These are phyloP conservation scores for Battus philenor DNA, from an alignment of 1,140 invertebrate species.

Conservation along the genomic window DNA sequence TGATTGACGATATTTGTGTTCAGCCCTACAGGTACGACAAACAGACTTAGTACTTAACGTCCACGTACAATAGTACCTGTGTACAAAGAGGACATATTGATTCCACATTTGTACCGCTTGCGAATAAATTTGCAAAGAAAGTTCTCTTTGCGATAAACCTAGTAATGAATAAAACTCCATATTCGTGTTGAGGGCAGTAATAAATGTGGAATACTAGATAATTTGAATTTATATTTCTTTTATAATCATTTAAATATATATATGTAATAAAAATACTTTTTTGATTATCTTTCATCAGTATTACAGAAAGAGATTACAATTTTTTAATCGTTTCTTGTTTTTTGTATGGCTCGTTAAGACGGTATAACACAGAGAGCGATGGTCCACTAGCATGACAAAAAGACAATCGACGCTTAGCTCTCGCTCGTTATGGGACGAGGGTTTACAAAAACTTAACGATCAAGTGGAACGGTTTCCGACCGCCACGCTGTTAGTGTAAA, in stretches of 20 bases:
- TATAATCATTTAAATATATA: no score
- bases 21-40: slow-evolving; percentile 25
- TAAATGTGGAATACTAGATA: no score
- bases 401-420: slow-evolving; percentile 11
- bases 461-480: slow-evolving; percentile 11
- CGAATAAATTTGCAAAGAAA: no score
- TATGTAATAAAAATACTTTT: no score
- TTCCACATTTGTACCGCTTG: no score
- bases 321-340: slow-evolving; percentile 7
- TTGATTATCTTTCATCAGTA: not conserved
- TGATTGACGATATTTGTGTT: slow-evolving; percentile 42
- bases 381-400: slow-evolving; percentile 21
- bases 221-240: no score
- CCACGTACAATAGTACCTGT: no score
- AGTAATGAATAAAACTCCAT: no score
- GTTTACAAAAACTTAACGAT: slow-evolving; percentile 13
- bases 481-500: slow-evolving; percentile 5
- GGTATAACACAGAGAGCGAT: slow-evolving; percentile 21
- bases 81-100: no score
- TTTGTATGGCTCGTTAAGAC: slow-evolving; percentile 24
- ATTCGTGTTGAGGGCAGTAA: no score
- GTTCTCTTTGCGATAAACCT: no score
- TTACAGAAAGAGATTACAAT: not conserved
- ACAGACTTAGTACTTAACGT: no score
- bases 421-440: slow-evolving; percentile 10